Evolutionary conservation across 2,888 invertebrate genomes (phyloP).

Genomic region (Lysandra coridon): DNA sequence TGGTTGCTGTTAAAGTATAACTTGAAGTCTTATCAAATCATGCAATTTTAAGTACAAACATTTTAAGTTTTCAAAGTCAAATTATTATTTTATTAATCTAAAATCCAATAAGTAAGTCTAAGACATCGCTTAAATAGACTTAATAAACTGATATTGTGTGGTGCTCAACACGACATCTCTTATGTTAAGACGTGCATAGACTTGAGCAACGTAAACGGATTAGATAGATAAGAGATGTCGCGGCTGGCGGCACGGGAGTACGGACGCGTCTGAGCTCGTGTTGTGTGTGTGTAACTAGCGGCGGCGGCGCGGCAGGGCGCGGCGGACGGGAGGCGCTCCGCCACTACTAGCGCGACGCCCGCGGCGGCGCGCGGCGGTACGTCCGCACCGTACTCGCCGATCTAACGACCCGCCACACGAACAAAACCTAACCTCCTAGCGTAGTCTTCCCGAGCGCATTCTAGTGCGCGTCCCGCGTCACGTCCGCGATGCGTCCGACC

Average conservation of each 20-base stretch:
- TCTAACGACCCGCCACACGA: conserved; percentile 32
- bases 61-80: background rate
- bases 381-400: conserved; percentile 40
- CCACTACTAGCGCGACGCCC: conserved; percentile 47
- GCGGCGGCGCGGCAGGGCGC: conserved; percentile 53
- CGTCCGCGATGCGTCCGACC: conserved; percentile 30
- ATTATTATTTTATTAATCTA: background rate
- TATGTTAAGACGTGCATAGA: background rate
- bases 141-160: background rate
- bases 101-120: conserved; percentile 44
- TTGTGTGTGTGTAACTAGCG: conserved; percentile 51
- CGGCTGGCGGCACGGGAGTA: conserved; percentile 30
- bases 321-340: conserved; percentile 42
- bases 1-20: conserved; percentile 4
- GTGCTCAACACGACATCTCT: conserved; percentile 7
- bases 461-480: conserved; percentile 31
- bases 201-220: background rate
- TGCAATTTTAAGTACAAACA: background rate
- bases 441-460: conserved; percentile 29
- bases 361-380: conserved; percentile 40
- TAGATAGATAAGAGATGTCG: conserved; percentile 19
- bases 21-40: background rate
- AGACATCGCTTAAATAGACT: conserved; percentile 41
- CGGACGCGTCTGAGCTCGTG: conserved; percentile 45
- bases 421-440: conserved; percentile 32